Evolutionary conservation across 2,888 invertebrate genomes (phyloP).

Genomic region (Phytoseiulus persimilis): DNA sequence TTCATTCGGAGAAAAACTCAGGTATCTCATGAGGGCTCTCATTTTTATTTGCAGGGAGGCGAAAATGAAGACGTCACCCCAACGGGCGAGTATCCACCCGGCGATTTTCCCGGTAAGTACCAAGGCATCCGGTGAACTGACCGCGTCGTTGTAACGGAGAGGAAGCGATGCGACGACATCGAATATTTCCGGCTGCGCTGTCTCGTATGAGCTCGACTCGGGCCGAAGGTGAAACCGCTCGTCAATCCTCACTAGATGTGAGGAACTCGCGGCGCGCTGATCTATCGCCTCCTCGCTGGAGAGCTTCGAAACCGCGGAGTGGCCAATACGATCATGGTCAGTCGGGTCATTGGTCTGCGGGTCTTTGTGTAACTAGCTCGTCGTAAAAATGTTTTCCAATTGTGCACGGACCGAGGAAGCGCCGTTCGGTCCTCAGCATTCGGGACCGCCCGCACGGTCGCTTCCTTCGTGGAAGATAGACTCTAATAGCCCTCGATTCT

Average conservation of each 20-base stretch:
- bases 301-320: not conserved
- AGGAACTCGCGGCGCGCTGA: no score
- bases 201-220: no score
- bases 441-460: not conserved
- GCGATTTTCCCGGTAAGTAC: constrained; percentile 32
- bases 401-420: not conserved
- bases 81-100: constrained; percentile 27
- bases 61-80: constrained; percentile 32
- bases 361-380: not conserved
- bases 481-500: not conserved
- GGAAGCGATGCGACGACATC: no score
- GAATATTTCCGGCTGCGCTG: no score
- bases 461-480: not conserved
- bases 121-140: no score
- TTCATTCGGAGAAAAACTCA: not conserved
- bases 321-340: not conserved
- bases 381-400: not conserved
- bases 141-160: no score
- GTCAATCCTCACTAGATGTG: no score
- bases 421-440: not conserved
- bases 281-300: not conserved
- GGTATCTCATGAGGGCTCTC: not conserved
- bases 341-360: not conserved
- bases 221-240: no score
- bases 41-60: constrained; percentile 12